phyloP scores from a whole-genome alignment of 2,888 invertebrate species.

The Hedychridium roseum region DNA sequence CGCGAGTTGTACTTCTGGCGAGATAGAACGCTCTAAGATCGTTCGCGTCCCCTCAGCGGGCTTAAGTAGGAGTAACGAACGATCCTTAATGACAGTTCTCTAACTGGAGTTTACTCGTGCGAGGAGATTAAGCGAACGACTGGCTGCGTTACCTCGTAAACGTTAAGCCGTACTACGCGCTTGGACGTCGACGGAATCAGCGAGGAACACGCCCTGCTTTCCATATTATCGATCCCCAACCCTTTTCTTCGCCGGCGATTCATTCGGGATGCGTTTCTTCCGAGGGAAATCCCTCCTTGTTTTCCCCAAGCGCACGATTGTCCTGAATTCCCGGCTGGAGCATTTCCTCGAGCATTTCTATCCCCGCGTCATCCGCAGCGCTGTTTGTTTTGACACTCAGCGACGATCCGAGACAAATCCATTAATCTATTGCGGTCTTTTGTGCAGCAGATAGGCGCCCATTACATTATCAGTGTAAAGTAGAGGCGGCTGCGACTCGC shows the following conservation, averaged over 20 bases:
- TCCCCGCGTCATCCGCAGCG: too few species aligned
- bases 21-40: too few species aligned
- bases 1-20: too few species aligned
- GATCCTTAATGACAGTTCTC: slow-evolving; percentile 25
- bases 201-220: not conserved
- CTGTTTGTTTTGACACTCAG: slow-evolving; percentile 52
- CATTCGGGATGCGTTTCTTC: too few species aligned
- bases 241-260: too few species aligned
- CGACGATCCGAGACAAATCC: slow-evolving; percentile 53
- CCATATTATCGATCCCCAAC: too few species aligned
- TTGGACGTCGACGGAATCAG: not conserved
- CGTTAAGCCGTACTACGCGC: slow-evolving; percentile 9
- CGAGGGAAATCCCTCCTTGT: slow-evolving; percentile 11
- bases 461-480: slow-evolving; percentile 61
- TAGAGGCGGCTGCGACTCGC: slow-evolving; percentile 42
- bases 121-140: slow-evolving; percentile 17
- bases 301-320: slow-evolving; percentile 19
- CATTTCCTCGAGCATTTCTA: too few species aligned
- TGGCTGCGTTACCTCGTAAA: slow-evolving; percentile 6
- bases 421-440: slow-evolving; percentile 59
- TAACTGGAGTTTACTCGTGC: slow-evolving; percentile 16
- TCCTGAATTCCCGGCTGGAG: too few species aligned
- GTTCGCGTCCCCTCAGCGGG: slow-evolving; percentile 9
- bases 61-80: slow-evolving; percentile 18
- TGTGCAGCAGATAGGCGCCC: slow-evolving; percentile 56